Evolutionary conservation across 2,113 vertebrate species (phyloP), one percentile per base, ranked within the genome.

Genomic region (Sterrhoptilus dennistouni): DNA sequence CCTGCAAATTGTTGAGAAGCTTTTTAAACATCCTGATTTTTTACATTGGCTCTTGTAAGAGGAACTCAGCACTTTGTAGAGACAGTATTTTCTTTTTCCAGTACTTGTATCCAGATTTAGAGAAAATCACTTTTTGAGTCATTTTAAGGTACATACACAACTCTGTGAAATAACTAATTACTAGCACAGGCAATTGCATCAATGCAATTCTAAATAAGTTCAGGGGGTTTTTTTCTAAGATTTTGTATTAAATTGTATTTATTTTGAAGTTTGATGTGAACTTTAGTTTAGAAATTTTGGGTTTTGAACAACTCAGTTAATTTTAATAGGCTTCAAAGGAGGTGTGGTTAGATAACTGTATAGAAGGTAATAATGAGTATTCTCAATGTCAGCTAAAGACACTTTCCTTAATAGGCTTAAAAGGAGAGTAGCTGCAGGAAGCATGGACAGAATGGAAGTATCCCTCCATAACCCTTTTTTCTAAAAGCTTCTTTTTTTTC

Each of bases 221-320:
- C 56, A 42, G 35, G 87, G 47, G 0, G n/a, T 17, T 36, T 85
- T 86, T 59, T n/a, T 4, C 36, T 44, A 44, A 36, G 66, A 35
- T 78, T 88, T 96, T 90, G 6, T 90, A 88, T 71, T 72, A 87
- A 93, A 63, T n/a, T 74, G 45, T 95, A 94, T 96, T 97, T 96
- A 95, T 95, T 97, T 81, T 90, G 25, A 89, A 86, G n/a, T 80
- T 88, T 89, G 68, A 63, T 56, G 36, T 83, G 78, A 61, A 52
- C 14, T 74, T 79, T 20, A 80, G 56, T 84, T 93, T 89, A 94
- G 77, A 90, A 76, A 72, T 68, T 35, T 81, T 3, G 4, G 27
- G 42, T 60, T 83, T 91, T 68, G 45, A 86, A 69, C 53, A 81
- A 38, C 44, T 91, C 5, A 4, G 56, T 79, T 89, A 36, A 66